Evolutionary conservation across 2,113 vertebrate genomes (phyloP).

Genomic region (Calypte anna): DNA sequence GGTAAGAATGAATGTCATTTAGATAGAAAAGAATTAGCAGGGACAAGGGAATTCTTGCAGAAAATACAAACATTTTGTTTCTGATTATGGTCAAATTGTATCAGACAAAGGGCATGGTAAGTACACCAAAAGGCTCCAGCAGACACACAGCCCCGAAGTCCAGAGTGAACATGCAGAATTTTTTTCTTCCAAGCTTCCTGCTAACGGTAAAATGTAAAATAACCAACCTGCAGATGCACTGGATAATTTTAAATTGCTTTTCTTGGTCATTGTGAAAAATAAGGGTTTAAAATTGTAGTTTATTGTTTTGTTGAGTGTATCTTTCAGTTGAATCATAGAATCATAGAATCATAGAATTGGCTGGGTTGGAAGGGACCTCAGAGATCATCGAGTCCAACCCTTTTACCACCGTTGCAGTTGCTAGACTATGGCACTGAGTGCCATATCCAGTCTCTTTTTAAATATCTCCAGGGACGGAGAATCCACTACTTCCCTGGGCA

Average conservation of each 20-base stretch:
- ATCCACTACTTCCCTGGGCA: too few relatives aligned
- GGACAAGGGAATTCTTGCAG: background rate
- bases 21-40: background rate
- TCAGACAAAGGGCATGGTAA: background rate
- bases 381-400: too few relatives aligned
- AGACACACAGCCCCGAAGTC: background rate
- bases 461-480: too few relatives aligned
- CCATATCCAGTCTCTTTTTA: too few relatives aligned
- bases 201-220: background rate
- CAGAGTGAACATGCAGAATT: rapidly evolving
- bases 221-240: background rate
- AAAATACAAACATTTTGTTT: background rate
- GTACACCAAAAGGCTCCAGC: background rate
- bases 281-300: too few relatives aligned
- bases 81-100: background rate
- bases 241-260: background rate
- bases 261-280: background rate
- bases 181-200: background rate
- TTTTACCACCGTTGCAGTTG: too few relatives aligned
- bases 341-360: too few relatives aligned
- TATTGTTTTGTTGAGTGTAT: too few relatives aligned
- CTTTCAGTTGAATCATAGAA: too few relatives aligned
- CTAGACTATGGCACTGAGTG: too few relatives aligned
- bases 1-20: background rate
- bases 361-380: too few relatives aligned